Conservation (phyloP, 2,888 invertebrate genomes). For the Dorcus parallelipipedus region DNA sequence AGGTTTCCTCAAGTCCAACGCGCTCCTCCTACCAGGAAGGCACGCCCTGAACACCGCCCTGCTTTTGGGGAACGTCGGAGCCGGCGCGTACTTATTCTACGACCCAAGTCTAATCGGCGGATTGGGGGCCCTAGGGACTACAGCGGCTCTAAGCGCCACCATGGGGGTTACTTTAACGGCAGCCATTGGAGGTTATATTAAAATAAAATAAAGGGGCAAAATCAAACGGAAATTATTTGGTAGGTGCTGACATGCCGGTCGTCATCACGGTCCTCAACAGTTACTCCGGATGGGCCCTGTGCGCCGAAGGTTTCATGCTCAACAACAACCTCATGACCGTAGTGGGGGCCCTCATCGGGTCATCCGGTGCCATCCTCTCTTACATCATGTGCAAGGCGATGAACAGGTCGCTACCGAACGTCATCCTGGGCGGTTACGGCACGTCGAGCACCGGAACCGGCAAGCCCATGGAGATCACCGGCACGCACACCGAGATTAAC, state of each 20-base stretch:
- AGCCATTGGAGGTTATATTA: conserved; percentile 74
- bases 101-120: conserved; percentile 65
- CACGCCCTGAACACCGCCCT: conserved; percentile 73
- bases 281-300: conserved; percentile 91
- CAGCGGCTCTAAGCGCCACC: conserved; percentile 71
- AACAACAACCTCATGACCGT: conserved; percentile 91
- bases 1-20: conserved; percentile 75
- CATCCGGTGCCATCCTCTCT: conserved; percentile 87
- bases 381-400: conserved; percentile 93
- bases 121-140: conserved; percentile 69
- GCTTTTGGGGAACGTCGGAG: conserved; percentile 66
- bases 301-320: conserved; percentile 92
- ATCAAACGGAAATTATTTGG: conserved; percentile 9
- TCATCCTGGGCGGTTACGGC: conserved; percentile 85
- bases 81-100: conserved; percentile 68
- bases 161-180: conserved; percentile 87
- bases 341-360: conserved; percentile 86
- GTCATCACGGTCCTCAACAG: conserved; percentile 90
- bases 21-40: conserved; percentile 76
- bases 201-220: background rate
- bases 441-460: conserved; percentile 69
- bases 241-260: conserved; percentile 91
- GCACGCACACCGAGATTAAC: conserved; percentile 76
- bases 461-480: conserved; percentile 75
- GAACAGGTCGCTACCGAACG: conserved; percentile 82